phyloP scores from a whole-genome alignment of 2,888 invertebrate genomes.

The Sarcophaga caerulescens region DNA sequence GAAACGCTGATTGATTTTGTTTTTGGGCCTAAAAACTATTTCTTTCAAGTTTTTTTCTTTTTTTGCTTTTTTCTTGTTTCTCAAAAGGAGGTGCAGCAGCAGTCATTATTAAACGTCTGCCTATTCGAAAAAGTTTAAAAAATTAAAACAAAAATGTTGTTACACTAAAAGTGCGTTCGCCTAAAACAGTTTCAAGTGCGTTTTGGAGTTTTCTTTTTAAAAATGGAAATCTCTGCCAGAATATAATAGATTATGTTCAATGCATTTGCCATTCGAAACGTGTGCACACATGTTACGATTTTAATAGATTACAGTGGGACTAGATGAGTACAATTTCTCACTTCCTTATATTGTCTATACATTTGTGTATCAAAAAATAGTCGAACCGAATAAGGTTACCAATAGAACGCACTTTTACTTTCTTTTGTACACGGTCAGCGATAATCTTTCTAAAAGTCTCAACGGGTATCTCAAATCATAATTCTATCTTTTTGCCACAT shows the following conservation, averaged over 20 bases:
- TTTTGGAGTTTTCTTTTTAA: conserved; percentile 51
- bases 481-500: no score
- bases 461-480: no score
- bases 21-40: conserved; percentile 52
- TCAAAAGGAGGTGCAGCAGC: conserved; percentile 59
- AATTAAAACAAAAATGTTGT: conserved; percentile 23
- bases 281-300: conserved; percentile 7
- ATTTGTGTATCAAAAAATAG: neutral
- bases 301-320: conserved; percentile 39
- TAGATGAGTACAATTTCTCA: neutral
- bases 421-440: no score
- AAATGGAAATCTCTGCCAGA: conserved; percentile 53
- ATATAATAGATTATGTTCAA: conserved; percentile 29
- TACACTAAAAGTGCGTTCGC: conserved; percentile 59
- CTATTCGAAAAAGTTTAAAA: conserved; percentile 9
- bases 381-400: neutral
- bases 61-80: conserved; percentile 24
- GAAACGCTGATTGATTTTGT: conserved; percentile 40
- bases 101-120: conserved; percentile 5
- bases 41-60: conserved; percentile 5
- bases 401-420: no score
- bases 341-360: no score
- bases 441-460: no score
- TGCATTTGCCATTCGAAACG: neutral
- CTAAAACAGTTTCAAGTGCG: conserved; percentile 60